Base-by-base conservation (phyloP, 2,888 invertebrate species). In the Anodontia alba region DNA sequence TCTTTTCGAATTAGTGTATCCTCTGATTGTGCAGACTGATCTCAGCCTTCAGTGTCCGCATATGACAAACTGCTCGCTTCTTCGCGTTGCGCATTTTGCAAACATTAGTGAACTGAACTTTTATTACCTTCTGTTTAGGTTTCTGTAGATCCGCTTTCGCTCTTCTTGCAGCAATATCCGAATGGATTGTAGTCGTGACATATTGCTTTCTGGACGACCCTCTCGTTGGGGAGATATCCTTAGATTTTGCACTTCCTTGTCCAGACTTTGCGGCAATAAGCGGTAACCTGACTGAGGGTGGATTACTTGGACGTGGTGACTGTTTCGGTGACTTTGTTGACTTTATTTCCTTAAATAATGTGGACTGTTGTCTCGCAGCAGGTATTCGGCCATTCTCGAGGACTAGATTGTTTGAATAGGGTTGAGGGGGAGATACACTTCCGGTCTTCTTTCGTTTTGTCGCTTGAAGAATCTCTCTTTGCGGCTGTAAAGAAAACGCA, bases 371-470 rank as follows among this genome's bases (percentile, higher is more conserved):
- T 62, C 73, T 72, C 0, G 86, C 79, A 8, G 79, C 76, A 12
- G 86, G 81, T 67, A 86, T 73, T 36, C 86, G 72, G 29, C 83
- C 86, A 66, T 86, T 83, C 51, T 77, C 75, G 26, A 86, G 70
- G 31, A 79, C 74, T 12, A 78, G 54, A 26, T 31, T 77, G 57
- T 70, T 77, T 23, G 81, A 77, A 51, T 51, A 74, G 1, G 81
- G 77, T 49, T 77, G 66, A 3, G 81, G 71, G 0, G 77, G 74
- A 7, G 51, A 38, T 8, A 51, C 38, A 26, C 76, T 72, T n/a
- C 54, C 33, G 23, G 42, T 51, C 0, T 51, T 66, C 15, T 68
- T 57, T 51, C 66, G 71, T n/a, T 66, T 66, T 36, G 49, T 29
- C 12, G 51, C 49, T 33, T 73, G 43, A 20, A 74, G 70, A 15